Conservation (phyloP, 2,888 invertebrate species). For the Drosophila meridionalis region DNA sequence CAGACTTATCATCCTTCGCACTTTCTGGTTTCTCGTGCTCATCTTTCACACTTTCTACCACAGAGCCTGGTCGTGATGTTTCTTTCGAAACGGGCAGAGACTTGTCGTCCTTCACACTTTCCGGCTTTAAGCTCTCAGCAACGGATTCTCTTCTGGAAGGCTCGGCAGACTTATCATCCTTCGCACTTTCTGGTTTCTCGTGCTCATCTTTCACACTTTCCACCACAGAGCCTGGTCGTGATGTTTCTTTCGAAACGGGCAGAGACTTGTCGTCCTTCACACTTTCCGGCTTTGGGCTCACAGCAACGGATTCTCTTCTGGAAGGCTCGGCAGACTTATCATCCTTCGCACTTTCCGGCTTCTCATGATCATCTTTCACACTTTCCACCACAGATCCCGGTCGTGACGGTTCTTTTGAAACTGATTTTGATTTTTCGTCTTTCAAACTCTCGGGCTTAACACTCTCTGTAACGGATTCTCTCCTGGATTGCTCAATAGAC, state of each 20-base stretch:
- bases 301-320: slow-evolving; percentile 38
- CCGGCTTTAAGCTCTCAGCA: neutral
- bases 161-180: slow-evolving; percentile 4
- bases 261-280: slow-evolving; percentile 3
- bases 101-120: slow-evolving; percentile 8
- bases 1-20: slow-evolving; percentile 14
- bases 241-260: slow-evolving; percentile 1
- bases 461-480: slow-evolving; percentile 37
- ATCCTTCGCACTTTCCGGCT: slow-evolving; percentile 5
- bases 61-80: slow-evolving; percentile 12
- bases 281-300: neutral
- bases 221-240: slow-evolving; percentile 37
- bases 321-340: slow-evolving; percentile 54
- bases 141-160: slow-evolving; percentile 24
- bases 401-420: slow-evolving; percentile 15
- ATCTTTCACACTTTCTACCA: slow-evolving; percentile 11
- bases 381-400: slow-evolving; percentile 43
- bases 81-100: slow-evolving; percentile 12
- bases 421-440: slow-evolving; percentile 1
- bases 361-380: slow-evolving; percentile 2
- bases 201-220: neutral
- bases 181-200: neutral
- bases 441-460: slow-evolving; percentile 6
- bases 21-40: slow-evolving; percentile 18
- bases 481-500: slow-evolving; percentile 44